Evolutionary conservation across 2,797 vertebrate species (phyloP), one percentile per base, ranked within the genome.

Genomic region (Synanceia verrucosa): DNA sequence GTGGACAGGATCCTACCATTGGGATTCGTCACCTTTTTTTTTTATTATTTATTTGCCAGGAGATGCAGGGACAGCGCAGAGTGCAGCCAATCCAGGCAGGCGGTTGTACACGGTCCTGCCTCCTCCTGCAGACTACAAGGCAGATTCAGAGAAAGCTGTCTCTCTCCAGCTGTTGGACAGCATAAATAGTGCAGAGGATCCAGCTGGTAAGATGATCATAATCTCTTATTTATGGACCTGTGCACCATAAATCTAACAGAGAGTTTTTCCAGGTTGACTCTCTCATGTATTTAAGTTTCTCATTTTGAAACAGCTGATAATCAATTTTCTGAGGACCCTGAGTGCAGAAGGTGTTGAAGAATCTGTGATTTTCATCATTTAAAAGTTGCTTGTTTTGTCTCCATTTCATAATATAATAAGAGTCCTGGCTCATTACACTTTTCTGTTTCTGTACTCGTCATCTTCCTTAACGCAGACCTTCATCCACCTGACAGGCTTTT

Each of bases 61-160:
- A 76, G 73, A 78, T 74, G 67, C 64, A 65, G 82, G 61, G 39
- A 77, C 60, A 47, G 46, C 36, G 29, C 51, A 21, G 33, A 60
- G 14, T 6, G 43, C 65, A 53, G 34, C 67, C 34, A 64, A 21
- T 59, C 65, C 47, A 1, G 28, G 12, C 53, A 81, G 59, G 31
- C 93, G 90, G 61, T 16, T 94, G 48, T 95, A 95, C 88, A 95
- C 93, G 0, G 94, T 85, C 12, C 85, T 93, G 10, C 89, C 92
- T 66, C 92, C 93, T 70, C 95, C 94, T 16, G 82, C 89, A 56
- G 91, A 83, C 55, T 92, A 87, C 73, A 67, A 82, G 66, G 65
- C 79, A 48, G 78, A 76, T 60, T 64, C 61, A 43, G 83, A 87
- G 68, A 72, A 71, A 86, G 85, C 71, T 1, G 61, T 79, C 77